phyloP scores from a whole-genome alignment of 2,888 invertebrate species.

The Axea sp. region DNA sequence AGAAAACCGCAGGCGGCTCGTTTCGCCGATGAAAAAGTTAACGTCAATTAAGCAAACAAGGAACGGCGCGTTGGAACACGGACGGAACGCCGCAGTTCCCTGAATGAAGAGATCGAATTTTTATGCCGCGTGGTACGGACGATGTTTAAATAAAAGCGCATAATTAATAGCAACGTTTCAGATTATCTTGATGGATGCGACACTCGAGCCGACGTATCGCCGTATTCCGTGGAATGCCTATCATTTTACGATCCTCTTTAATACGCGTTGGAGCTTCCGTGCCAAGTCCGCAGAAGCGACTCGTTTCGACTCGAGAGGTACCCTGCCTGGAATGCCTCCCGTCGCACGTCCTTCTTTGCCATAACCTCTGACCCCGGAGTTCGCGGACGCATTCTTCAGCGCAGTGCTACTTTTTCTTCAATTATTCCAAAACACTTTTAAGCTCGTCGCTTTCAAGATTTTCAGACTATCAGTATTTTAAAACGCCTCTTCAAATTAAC shows the following conservation, averaged over 20 bases:
- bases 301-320: constrained; percentile 59
- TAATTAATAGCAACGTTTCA: constrained; percentile 21
- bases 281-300: constrained; percentile 55
- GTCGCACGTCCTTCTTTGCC: constrained; percentile 71
- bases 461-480: neutral
- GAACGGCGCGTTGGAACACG: neutral
- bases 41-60: constrained; percentile 11
- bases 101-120: constrained; percentile 20
- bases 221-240: constrained; percentile 61
- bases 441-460: constrained; percentile 3
- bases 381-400: constrained; percentile 61
- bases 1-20: neutral
- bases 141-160: constrained; percentile 33
- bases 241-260: constrained; percentile 63
- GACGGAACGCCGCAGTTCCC: constrained; percentile 2
- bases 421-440: constrained; percentile 38
- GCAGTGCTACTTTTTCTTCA: constrained; percentile 55
- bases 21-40: constrained; percentile 12
- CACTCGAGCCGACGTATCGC: constrained; percentile 60
- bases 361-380: constrained; percentile 72
- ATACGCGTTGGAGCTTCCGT: constrained; percentile 62
- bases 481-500: no score
- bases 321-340: constrained; percentile 61
- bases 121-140: constrained; percentile 6
- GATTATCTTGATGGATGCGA: constrained; percentile 48